A percentile compares a stretch with the other conserved stretches of the same genome.
These are phyloP conservation scores for Luperina testacea DNA, from an alignment of 2,888 invertebrate genomes.

Conservation along the genomic window DNA sequence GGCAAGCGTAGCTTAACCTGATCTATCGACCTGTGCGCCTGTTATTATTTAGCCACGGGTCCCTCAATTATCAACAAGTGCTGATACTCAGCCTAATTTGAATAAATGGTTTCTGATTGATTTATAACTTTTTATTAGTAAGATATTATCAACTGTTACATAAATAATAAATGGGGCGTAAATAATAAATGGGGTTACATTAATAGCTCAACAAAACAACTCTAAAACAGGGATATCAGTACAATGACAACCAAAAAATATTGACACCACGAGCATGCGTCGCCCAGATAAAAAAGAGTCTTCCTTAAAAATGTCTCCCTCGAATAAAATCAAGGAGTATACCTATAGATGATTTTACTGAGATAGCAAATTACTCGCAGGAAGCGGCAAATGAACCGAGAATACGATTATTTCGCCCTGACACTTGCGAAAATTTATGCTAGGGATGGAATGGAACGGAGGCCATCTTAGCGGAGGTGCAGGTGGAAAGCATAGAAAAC, in stretches of 20 bases:
- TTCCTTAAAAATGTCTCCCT: slow-evolving; percentile 28
- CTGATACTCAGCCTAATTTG: too few species aligned
- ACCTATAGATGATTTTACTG: slow-evolving; percentile 71
- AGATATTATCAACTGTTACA: too few species aligned
- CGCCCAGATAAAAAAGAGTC: slow-evolving; percentile 45
- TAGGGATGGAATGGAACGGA: slow-evolving; percentile 25
- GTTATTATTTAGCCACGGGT: too few species aligned
- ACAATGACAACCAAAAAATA: slow-evolving; percentile 26
- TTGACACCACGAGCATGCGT: slow-evolving; percentile 38
- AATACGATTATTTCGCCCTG: slow-evolving; percentile 85
- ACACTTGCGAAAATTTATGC: slow-evolving; percentile 82
- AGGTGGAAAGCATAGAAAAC: neutral
- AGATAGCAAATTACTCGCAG: slow-evolving; percentile 83
- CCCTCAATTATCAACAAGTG: too few species aligned
- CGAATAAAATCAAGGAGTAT: slow-evolving; percentile 75
- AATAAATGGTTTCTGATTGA: too few species aligned
- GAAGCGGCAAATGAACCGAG: slow-evolving; percentile 84
- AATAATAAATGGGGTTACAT: too few species aligned
- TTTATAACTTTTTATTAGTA: too few species aligned
- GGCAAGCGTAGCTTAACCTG: too few species aligned
- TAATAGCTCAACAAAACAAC: neutral
- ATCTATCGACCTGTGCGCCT: too few species aligned
- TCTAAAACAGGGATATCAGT: slow-evolving; percentile 30
- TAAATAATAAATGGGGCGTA: too few species aligned
- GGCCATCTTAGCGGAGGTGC: neutral